A percentile compares a stretch with the other conserved stretches of the same genome.
Conservation (phyloP, 2,113 vertebrate genomes). For the Bufo gargarizans region DNA sequence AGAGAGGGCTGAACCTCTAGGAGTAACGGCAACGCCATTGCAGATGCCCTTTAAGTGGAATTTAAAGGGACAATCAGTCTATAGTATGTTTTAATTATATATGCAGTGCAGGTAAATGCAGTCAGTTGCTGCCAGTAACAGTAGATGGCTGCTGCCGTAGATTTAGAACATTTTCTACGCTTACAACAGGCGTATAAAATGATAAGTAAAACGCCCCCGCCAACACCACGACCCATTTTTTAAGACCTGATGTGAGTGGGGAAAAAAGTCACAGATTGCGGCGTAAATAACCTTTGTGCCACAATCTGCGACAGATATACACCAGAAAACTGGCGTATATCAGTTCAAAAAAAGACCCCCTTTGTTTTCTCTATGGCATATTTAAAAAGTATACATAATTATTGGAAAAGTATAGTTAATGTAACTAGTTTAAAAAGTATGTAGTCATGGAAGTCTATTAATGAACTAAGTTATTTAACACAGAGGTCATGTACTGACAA, state of each 20-base stretch:
- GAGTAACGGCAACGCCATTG: too few relatives aligned
- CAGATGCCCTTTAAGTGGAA: background rate
- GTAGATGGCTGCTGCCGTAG: too few relatives aligned
- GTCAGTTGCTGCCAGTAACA: background rate
- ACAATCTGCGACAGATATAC: too few relatives aligned
- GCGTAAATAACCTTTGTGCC: too few relatives aligned
- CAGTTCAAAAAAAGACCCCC: background rate
- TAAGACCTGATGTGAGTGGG: too few relatives aligned
- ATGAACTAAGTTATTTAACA: slow-evolving; percentile 10
- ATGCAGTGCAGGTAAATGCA: background rate
- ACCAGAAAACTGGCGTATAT: too few relatives aligned
- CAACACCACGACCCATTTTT: too few relatives aligned
- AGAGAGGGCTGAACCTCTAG: too few relatives aligned
- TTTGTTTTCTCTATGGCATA: background rate
- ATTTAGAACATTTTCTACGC: too few relatives aligned
- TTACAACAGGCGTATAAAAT: too few relatives aligned
- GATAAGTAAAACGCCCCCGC: too few relatives aligned
- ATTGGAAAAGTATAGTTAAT: background rate
- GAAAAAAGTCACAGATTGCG: too few relatives aligned
- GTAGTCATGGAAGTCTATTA: background rate
- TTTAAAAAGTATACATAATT: background rate
- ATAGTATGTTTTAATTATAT: background rate
- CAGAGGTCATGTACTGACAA: slow-evolving; percentile 1
- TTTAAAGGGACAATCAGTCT: background rate
- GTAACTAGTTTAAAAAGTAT: background rate